Conservation (phyloP, 2,888 invertebrate species). For the Pristionchus japonicus region DNA sequence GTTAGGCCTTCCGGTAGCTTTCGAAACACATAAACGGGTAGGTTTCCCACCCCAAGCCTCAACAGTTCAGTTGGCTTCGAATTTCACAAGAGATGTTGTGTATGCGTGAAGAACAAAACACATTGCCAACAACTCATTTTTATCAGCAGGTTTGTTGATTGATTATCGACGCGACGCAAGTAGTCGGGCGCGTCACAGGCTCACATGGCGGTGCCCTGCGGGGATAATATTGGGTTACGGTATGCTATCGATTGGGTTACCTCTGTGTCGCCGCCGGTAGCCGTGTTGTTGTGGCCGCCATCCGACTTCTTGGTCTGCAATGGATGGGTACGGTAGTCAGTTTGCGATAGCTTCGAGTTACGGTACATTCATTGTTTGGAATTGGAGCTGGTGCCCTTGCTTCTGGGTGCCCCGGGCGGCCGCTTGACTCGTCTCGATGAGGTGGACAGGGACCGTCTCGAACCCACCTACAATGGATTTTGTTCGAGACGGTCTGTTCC, state of each 20-base stretch:
- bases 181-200: background rate
- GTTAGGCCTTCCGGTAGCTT: too few species aligned
- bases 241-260: background rate
- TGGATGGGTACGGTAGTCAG: background rate
- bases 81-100: too few species aligned
- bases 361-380: background rate
- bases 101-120: too few species aligned
- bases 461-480: too few species aligned
- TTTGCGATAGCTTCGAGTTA: background rate
- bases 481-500: background rate
- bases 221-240: background rate
- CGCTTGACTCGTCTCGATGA: background rate
- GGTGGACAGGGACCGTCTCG: background rate
- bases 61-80: too few species aligned
- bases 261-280: background rate
- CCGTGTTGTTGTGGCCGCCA: background rate
- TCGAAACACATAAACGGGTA: too few species aligned
- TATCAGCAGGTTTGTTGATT: constrained; percentile 14
- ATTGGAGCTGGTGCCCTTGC: background rate
- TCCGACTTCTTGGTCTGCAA: background rate
- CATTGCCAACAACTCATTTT: constrained; percentile 11
- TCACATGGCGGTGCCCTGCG: background rate
- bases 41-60: too few species aligned
- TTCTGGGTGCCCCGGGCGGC: background rate
- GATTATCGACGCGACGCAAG: background rate